Evolutionary conservation across 2,797 vertebrate species (phyloP), one percentile per base, ranked within the genome.

Genomic region (Catostomus latipinnis): DNA sequence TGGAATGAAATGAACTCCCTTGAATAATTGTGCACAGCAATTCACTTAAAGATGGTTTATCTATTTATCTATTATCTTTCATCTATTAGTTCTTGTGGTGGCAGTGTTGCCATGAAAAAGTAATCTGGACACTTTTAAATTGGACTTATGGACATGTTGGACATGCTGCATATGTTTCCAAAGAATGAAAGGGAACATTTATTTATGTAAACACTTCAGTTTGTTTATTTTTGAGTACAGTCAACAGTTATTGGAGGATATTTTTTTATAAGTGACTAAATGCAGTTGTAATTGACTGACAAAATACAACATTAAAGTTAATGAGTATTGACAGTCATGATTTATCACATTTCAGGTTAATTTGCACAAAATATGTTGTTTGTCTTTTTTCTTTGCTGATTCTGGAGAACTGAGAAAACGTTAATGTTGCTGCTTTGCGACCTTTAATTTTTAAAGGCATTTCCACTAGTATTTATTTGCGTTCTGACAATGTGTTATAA

Each of bases 391-490:
- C 10, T 56, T 13, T 67, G 53, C 5, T 48, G 54, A 63, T 34
- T 34, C 34, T 34, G 45, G 7, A n/a, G 48, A 67, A 81, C 34
- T 34, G 4, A 34, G 34, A 34, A 34, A 34, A 34, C 57, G 14
- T 70, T 71, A 10, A 5, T 66, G 22, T 66, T 54, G 69, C 60
- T 73, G 13, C 71, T 74, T 73, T 49, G 53, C 52, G 58, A 54
- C 69, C 9, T 48, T 54, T 68, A 49, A 52, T 58, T 70, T 45
- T 3, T 22, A 62, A 1, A 60, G 13, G 4, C 12, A 74, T 69
- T 45, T 63, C 11, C 3, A 13, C 43, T 45, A 14, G 18, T 65
- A 72, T 80, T 82, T 72, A 76, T 73, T 63, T 56, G 16, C 69
- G 13, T 58, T 11, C 53, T 67, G 12, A n/a, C 6, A 52, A 54